Evolutionary conservation across 2,888 invertebrate genomes (phyloP).

Genomic region (Arrhopalites spinosus): DNA sequence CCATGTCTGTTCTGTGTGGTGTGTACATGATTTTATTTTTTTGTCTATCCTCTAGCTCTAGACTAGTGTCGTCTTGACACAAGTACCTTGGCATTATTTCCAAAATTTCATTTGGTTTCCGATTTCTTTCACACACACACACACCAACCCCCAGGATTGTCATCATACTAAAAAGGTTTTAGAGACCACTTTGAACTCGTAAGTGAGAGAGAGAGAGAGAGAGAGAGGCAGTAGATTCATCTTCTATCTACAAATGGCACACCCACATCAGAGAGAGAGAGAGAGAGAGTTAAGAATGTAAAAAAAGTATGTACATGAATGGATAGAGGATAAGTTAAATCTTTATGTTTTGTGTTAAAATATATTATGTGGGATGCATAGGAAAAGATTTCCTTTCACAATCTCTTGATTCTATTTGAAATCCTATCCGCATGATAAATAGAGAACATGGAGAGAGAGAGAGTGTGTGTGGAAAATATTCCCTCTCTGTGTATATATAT

Average conservation of each 20-base stretch:
- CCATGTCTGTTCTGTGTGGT: neutral
- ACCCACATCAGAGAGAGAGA: too few relatives aligned
- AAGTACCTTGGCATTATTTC: conserved; percentile 4
- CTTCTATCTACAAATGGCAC: too few relatives aligned
- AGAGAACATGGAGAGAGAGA: neutral
- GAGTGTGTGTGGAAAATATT: neutral
- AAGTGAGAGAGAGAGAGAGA: neutral
- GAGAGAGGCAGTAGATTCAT: neutral
- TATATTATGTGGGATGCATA: too few relatives aligned
- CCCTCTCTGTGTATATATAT: neutral
- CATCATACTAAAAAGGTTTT: conserved; percentile 12
- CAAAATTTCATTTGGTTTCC: conserved; percentile 14
- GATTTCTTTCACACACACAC: conserved; percentile 8
- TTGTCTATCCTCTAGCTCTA: neutral
- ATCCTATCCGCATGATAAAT: neutral
- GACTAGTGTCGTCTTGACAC: conserved; percentile 7
- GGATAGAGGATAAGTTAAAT: too few relatives aligned
- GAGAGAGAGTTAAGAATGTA: too few relatives aligned
- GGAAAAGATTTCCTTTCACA: too few relatives aligned
- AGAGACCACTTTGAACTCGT: neutral
- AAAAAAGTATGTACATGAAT: too few relatives aligned
- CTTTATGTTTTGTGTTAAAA: too few relatives aligned
- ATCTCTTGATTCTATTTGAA: neutral
- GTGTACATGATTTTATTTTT: too few relatives aligned
- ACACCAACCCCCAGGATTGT: conserved; percentile 5